phyloP scores from a whole-genome alignment of 2,113 vertebrate species.

The Cercopithecus mona region DNA sequence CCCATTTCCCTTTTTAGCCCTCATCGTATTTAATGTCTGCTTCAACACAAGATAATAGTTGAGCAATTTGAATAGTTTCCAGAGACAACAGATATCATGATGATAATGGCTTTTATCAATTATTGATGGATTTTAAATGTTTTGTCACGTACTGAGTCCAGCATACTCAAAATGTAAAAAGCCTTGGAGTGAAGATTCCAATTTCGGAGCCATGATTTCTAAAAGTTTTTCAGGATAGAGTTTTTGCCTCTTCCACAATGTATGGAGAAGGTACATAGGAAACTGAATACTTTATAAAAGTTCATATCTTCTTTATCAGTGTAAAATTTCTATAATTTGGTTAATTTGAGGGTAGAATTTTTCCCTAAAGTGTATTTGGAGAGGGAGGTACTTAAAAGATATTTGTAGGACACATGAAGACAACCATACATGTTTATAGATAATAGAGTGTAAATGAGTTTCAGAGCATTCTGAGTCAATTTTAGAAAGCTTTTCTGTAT shows the following conservation, averaged over 20 bases:
- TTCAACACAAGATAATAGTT: neutral
- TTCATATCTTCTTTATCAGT: neutral
- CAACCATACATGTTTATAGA: neutral
- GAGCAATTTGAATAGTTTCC: neutral
- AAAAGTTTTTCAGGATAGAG: neutral
- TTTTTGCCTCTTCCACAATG: neutral
- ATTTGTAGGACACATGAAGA: neutral
- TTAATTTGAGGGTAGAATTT: neutral
- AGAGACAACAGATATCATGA: neutral
- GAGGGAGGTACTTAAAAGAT: neutral
- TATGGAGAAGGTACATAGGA: neutral
- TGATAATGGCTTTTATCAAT: neutral
- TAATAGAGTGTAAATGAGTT: neutral
- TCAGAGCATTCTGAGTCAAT: neutral
- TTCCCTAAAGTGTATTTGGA: neutral
- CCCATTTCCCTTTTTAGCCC: neutral
- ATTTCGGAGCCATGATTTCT: neutral
- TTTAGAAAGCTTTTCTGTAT: neutral
- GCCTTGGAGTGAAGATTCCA: neutral
- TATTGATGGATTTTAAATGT: neutral
- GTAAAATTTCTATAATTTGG: neutral
- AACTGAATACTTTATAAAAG: neutral
- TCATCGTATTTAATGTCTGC: neutral
- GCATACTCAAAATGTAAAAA: slow-evolving; percentile 2
- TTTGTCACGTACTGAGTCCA: neutral